phyloP scores from a whole-genome alignment of 2,888 invertebrate species.

The Nasonovia ribisnigri region DNA sequence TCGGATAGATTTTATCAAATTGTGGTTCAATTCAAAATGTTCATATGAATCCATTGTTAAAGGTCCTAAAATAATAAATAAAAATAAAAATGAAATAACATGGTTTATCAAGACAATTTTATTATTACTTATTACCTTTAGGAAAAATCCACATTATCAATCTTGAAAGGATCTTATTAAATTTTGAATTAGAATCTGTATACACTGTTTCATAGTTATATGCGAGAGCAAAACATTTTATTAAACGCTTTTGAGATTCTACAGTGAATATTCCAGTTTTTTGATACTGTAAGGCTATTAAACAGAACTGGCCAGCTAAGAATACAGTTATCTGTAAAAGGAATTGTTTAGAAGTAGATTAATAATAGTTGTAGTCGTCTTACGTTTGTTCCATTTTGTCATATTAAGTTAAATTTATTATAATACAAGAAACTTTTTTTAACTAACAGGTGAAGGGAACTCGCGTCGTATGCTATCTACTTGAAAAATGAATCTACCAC shows the following conservation, averaged over 20 bases:
- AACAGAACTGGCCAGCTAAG: constrained; percentile 52
- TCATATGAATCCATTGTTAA: constrained; percentile 7
- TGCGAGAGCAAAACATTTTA: constrained; percentile 51
- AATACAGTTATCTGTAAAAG: constrained; percentile 55
- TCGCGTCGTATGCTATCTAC: too few species aligned
- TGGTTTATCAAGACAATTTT: neutral
- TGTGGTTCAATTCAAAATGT: constrained; percentile 39
- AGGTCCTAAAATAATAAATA: constrained; percentile 43
- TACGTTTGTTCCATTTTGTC: neutral
- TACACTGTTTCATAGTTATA: constrained; percentile 48
- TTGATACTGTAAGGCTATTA: constrained; percentile 47
- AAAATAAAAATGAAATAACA: neutral
- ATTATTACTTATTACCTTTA: constrained; percentile 30
- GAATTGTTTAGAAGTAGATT: neutral
- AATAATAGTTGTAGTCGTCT: neutral
- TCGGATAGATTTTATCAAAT: constrained; percentile 47
- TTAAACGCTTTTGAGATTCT: constrained; percentile 50
- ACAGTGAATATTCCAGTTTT: constrained; percentile 36
- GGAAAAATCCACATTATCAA: constrained; percentile 57
- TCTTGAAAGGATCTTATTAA: constrained; percentile 49
- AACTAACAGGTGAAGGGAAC: too few species aligned
- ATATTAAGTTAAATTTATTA: neutral
- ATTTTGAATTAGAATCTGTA: constrained; percentile 56
- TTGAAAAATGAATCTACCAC: too few species aligned
- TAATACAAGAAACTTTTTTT: neutral